These are phyloP conservation scores for Oxystoma pomonae DNA, from an alignment of 2,888 invertebrate species.

Conservation along the genomic window DNA sequence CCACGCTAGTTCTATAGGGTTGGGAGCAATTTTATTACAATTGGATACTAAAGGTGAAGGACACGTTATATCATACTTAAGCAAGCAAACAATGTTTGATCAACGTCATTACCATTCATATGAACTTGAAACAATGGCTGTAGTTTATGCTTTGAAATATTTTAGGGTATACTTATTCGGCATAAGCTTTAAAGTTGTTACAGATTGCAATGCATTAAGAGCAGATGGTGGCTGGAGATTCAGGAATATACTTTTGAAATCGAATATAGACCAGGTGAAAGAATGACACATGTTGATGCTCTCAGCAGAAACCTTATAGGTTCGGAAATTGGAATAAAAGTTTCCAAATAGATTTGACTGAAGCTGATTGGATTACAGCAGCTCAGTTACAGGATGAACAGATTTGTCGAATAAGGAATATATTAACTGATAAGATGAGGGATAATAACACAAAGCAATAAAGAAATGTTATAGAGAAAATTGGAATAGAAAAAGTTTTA, in stretches of 20 bases:
- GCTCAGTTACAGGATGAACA: too few species aligned
- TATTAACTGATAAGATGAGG: too few species aligned
- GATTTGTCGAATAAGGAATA: too few species aligned
- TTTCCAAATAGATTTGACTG: conserved; percentile 22
- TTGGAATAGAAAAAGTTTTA: background rate
- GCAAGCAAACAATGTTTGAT: conserved; percentile 26
- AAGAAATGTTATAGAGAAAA: too few species aligned
- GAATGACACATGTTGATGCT: conserved; percentile 19
- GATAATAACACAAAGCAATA: too few species aligned
- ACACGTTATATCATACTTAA: conserved; percentile 24
- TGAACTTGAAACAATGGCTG: conserved; percentile 19
- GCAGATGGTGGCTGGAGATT: conserved; percentile 5
- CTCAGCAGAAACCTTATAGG: conserved; percentile 17
- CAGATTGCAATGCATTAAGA: too few species aligned
- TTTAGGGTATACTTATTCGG: conserved; percentile 28
- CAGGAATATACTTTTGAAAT: conserved; percentile 25
- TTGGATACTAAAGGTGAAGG: conserved; percentile 7
- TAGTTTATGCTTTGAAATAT: conserved; percentile 17
- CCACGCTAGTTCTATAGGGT: conserved; percentile 21
- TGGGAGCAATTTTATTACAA: conserved; percentile 23
- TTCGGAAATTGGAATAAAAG: conserved; percentile 5
- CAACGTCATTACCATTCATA: conserved; percentile 13
- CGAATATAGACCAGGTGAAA: conserved; percentile 17
- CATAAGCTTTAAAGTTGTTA: conserved; percentile 22
- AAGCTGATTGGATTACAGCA: conserved; percentile 21